phyloP scores from a whole-genome alignment of 2,888 invertebrate species.

The Rugalucina vietnamica region DNA sequence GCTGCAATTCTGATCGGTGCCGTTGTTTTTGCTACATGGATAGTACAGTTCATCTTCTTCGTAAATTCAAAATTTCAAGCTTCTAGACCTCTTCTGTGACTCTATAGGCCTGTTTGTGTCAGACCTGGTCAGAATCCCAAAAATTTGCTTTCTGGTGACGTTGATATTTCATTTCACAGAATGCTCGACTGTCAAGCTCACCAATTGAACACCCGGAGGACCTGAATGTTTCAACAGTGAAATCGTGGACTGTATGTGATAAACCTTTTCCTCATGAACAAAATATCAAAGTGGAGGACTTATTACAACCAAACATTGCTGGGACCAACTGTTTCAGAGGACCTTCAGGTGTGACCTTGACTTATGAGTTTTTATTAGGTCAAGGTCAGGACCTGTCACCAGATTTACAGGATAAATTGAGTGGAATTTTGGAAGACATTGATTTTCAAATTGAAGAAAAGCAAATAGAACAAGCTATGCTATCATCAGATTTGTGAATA shows the following conservation, averaged over 20 bases:
- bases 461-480: not conserved
- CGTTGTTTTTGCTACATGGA: too few species aligned
- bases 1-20: too few species aligned
- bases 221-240: conserved; percentile 19
- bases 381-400: not conserved
- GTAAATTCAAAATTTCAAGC: too few species aligned
- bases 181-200: not conserved
- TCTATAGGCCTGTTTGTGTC: too few species aligned
- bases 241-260: conserved; percentile 29
- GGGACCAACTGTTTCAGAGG: conserved; percentile 49
- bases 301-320: conserved; percentile 42
- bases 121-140: too few species aligned
- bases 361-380: conserved; percentile 70
- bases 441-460: not conserved
- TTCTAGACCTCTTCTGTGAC: too few species aligned
- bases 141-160: not conserved
- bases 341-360: conserved; percentile 59
- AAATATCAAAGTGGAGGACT: conserved; percentile 62
- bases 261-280: conserved; percentile 63
- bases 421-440: not conserved
- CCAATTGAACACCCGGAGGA: not conserved
- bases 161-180: too few species aligned
- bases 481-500: not conserved
- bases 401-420: not conserved
- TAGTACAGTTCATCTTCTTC: too few species aligned